Evolutionary conservation across 1,140 invertebrate genomes (phyloP).

Genomic region (Elymnias hypermnestra): DNA sequence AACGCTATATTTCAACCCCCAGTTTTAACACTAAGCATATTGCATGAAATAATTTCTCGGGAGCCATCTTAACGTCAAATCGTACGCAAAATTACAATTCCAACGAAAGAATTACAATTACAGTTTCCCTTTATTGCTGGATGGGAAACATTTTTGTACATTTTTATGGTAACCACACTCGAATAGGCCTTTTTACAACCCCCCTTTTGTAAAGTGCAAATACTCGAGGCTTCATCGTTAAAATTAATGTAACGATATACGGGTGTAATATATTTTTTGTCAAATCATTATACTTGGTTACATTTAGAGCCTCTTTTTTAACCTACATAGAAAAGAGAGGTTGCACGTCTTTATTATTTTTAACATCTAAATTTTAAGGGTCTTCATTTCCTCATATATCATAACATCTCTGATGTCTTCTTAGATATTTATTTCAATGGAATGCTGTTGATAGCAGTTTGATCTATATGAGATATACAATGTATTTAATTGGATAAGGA

Average conservation of each 20-base stretch:
- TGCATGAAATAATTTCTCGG: conserved; percentile 40
- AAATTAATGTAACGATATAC: conserved; percentile 63
- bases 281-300: neutral
- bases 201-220: conserved; percentile 43
- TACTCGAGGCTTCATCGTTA: conserved; percentile 53
- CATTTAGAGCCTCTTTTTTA: too few relatives aligned
- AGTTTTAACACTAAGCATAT: conserved; percentile 23
- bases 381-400: too few relatives aligned
- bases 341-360: too few relatives aligned
- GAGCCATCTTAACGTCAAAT: conserved; percentile 50
- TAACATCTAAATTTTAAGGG: too few relatives aligned
- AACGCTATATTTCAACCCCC: neutral
- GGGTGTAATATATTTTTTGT: conserved; percentile 25
- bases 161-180: conserved; percentile 51
- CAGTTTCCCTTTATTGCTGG: conserved; percentile 40
- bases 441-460: too few relatives aligned
- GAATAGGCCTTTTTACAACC: conserved; percentile 44
- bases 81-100: conserved; percentile 49
- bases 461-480: too few relatives aligned
- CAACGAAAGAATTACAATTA: conserved; percentile 53
- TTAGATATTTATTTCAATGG: too few relatives aligned
- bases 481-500: too few relatives aligned
- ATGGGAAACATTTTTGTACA: conserved; percentile 53
- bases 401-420: too few relatives aligned
- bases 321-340: too few relatives aligned